Base-by-base conservation (phyloP, 2,888 invertebrate genomes). In the Trichopoda pennipes region DNA sequence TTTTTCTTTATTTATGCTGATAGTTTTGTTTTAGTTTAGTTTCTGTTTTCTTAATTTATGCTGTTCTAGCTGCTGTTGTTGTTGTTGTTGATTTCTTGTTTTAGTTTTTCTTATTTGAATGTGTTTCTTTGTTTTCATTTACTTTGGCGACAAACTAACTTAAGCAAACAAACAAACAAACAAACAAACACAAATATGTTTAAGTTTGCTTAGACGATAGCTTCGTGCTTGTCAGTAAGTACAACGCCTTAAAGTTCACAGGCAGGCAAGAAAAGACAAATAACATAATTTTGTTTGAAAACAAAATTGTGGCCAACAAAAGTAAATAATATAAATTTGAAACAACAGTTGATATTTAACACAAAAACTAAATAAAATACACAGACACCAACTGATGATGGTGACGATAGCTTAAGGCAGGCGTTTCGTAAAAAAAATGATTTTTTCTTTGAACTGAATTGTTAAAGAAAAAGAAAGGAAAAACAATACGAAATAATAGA, bases 311-410 rank as follows among this genome's bases (percentile, higher is more conserved):
- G 49, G 77, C 73, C 68, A 68, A 49, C 42, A 63, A 53, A 68
- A 53, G 69, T 44, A 81, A 81, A 73, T 38, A 77, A 42, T 35
- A 23, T 14, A 38, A 61, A 68, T 19, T 51, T 76, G 47, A 53
- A 44, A 81, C 35, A 81, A 69, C 77, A 77, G 51, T 69, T 81
- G 68, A 73, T 58, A 28, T 53, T 61, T 21, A 63, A 81, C 28
- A 55, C 61, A n/a, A 44, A 42, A 61, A 77, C 55, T 58, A 63
- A 63, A 56, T 64, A 42, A 2, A 58, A 66, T 66, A 28, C 4
- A 6, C 3, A 70, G 28, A 77, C 38, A 77, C n/a, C 55, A 69
- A 17, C 69, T 55, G 47, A 35, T 53, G 76, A 12, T 44, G 10
- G 2, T 64, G 35, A 14, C 44, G 53, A 68, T 63, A 63, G 17